Evolutionary conservation across 2,797 vertebrate genomes (phyloP).

Genomic region (Takifugu rubripes): DNA sequence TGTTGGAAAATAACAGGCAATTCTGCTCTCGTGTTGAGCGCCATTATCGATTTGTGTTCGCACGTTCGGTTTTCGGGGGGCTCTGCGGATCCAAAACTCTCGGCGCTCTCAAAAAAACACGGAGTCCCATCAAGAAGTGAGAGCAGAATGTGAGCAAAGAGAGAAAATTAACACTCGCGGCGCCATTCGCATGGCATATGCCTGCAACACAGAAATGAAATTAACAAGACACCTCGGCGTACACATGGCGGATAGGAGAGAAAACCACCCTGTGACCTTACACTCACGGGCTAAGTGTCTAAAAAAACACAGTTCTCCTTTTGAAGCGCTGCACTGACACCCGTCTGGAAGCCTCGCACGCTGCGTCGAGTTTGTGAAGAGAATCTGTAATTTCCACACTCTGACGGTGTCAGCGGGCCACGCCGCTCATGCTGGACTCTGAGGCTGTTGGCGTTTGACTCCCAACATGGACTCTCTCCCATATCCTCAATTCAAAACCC

Average conservation of each 20-base stretch:
- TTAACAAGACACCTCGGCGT: constrained; percentile 58
- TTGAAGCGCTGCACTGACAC: constrained; percentile 31
- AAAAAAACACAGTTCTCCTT: constrained; percentile 34
- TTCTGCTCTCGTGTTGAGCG: not conserved
- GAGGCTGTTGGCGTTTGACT: constrained; percentile 34
- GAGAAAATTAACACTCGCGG: constrained; percentile 52
- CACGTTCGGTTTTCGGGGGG: constrained; percentile 1
- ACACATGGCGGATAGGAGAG: constrained; percentile 49
- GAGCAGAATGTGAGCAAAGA: constrained; percentile 45
- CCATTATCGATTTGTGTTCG: constrained; percentile 5
- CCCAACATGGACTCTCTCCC: constrained; percentile 62
- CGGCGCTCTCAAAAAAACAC: constrained; percentile 7
- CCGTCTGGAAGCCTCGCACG: constrained; percentile 8
- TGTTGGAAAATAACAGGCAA: not conserved
- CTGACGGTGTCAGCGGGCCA: constrained; percentile 20
- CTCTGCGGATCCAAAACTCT: constrained; percentile 6
- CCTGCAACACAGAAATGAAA: constrained; percentile 56
- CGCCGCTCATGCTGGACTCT: constrained; percentile 20
- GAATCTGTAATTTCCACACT: constrained; percentile 23
- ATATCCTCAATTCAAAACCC: constrained; percentile 51
- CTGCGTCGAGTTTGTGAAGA: constrained; percentile 8
- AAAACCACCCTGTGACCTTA: constrained; percentile 53
- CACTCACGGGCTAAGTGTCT: constrained; percentile 29
- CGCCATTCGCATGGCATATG: constrained; percentile 49
- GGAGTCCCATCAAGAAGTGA: constrained; percentile 20